Base-by-base conservation (phyloP, 2,888 invertebrate species). In the Drosophila koepferae region DNA sequence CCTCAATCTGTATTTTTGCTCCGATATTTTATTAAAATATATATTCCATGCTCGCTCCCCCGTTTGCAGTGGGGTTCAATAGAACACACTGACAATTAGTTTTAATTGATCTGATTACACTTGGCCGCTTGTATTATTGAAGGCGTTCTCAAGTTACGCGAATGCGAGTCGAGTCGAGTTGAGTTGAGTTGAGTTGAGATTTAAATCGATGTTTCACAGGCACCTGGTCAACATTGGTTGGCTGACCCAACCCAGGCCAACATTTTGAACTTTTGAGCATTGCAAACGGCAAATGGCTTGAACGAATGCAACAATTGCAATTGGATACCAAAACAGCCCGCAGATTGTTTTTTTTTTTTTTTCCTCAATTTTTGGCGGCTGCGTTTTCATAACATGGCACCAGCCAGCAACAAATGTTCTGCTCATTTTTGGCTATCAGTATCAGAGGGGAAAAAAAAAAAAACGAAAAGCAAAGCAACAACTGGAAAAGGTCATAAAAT, bases 401-500 rank as follows among this genome's bases (percentile, higher is more conserved):
- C 73, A 68, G 65, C 44, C 63, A 48, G 49, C 71, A 73, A 68
- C 72, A 80, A 80, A 78, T 79, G 81, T 79, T 82, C 71, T 77
- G 79, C 71, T 76, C 72, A 74, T 70, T 82, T 86, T 88, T 86
- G 89, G 89, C 86, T 86, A 86, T 86, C 86, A 86, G 83, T 80
- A 79, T 76, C 78, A 73, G 16, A n/a, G 48, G 9, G n/a, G 31
- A 18, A 4, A 43, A n/a, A 18, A 4, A 43, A n/a, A 14, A 10
- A 9, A 9, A 10, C 28, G 6, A 69, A 58, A 72, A 63, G 73
- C 76, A 75, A 78, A 63, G 72, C 82, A 69, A 72, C 68, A 82
- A 85, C 81, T 79, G 80, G 72, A 88, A 86, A 88, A 86, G 86
- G 86, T 86, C 86, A 86, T 81, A 89, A 86, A 86, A 86, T 89